Evolutionary conservation across 2,888 invertebrate genomes (phyloP).

Genomic region (Drosophila yooni): DNA sequence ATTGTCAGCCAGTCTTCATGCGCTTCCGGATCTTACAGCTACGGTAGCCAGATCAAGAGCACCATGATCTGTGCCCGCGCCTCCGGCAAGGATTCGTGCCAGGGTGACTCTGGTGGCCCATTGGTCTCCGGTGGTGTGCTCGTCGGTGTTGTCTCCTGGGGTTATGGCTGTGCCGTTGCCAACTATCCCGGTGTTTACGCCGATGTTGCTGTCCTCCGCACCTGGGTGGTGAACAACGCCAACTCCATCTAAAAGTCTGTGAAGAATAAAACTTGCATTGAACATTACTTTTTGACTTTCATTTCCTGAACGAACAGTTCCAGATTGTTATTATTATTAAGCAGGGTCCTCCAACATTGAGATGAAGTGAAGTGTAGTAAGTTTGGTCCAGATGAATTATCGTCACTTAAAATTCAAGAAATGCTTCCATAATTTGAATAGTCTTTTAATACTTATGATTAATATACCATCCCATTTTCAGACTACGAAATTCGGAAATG

Average conservation of each 20-base stretch:
- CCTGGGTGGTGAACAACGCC: conserved; percentile 51
- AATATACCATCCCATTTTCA: not conserved
- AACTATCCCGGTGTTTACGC: conserved; percentile 77
- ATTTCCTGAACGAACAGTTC: not conserved
- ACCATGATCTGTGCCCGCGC: conserved; percentile 73
- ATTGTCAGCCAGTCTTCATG: conserved; percentile 84
- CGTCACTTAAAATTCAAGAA: not conserved
- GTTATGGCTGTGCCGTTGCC: conserved; percentile 71
- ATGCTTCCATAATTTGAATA: not conserved
- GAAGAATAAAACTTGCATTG: conserved; percentile 28
- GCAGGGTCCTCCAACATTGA: not conserved
- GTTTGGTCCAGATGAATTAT: not conserved
- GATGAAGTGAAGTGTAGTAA: not conserved
- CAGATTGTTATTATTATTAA: not conserved
- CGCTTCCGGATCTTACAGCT: conserved; percentile 81
- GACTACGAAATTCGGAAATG: not conserved
- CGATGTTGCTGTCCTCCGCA: conserved; percentile 59
- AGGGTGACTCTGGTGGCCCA: conserved; percentile 83
- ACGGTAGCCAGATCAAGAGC: conserved; percentile 46
- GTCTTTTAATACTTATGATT: not conserved
- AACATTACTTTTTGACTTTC: not conserved
- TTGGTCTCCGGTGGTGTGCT: conserved; percentile 60
- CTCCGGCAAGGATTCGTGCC: conserved; percentile 72
- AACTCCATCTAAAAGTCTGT: conserved; percentile 34
- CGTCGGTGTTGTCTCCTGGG: conserved; percentile 82